Conservation (phyloP, 2,888 invertebrate species). For the Hydriomena furcata region DNA sequence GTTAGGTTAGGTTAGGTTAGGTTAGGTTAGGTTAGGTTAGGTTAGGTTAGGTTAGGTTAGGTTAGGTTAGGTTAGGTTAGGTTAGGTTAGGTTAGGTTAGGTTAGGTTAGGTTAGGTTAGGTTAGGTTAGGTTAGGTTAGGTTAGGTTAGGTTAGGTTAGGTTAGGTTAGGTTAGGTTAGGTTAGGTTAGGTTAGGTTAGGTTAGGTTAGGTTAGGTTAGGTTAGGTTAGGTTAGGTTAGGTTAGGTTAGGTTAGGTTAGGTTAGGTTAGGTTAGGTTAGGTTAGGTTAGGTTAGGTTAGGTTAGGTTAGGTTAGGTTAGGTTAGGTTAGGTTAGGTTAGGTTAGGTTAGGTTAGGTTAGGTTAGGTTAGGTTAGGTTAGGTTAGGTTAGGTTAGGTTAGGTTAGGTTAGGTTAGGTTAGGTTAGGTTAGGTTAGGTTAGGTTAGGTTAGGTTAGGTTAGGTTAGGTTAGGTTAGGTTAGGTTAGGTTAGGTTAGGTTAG, state of each 20-base stretch:
- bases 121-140: conserved; percentile 25
- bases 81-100: conserved; percentile 20
- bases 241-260: conserved; percentile 17
- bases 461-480: conserved; percentile 34
- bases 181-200: conserved; percentile 35
- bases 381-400: conserved; percentile 18
- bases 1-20: conserved; percentile 34
- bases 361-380: conserved; percentile 25
- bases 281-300: conserved; percentile 28
- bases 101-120: conserved; percentile 26
- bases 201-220: conserved; percentile 31
- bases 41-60: conserved; percentile 39
- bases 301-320: conserved; percentile 23
- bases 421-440: conserved; percentile 38
- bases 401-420: conserved; percentile 21
- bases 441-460: conserved; percentile 33
- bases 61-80: conserved; percentile 30
- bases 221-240: conserved; percentile 23
- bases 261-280: conserved; percentile 30
- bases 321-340: conserved; percentile 31
- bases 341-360: conserved; percentile 25
- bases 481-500: conserved; percentile 35
- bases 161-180: conserved; percentile 32
- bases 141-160: conserved; percentile 35
- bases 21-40: conserved; percentile 38